Evolutionary conservation across 2,888 invertebrate species (phyloP).

Genomic region (Laspeyria flexula): DNA sequence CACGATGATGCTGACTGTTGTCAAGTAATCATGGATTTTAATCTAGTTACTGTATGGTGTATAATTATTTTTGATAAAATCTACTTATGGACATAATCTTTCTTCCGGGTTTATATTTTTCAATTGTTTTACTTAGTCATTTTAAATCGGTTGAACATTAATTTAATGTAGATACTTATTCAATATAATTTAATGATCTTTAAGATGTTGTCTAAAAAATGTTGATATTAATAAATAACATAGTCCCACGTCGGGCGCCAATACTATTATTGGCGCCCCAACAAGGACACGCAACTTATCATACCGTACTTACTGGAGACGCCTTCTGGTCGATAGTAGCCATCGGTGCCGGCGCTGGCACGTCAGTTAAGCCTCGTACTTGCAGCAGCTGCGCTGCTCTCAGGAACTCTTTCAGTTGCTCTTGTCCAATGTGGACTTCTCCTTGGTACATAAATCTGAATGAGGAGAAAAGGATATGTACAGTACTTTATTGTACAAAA

Average conservation of each 20-base stretch:
- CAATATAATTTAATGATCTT: too few species aligned
- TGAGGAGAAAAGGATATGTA: background rate
- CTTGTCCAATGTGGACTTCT: constrained; percentile 95
- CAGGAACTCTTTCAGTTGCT: constrained; percentile 93
- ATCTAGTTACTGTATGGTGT: too few species aligned
- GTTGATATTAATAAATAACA: background rate
- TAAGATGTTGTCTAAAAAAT: too few species aligned
- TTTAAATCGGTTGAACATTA: too few species aligned
- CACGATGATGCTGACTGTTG: constrained; percentile 77
- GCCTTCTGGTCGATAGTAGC: constrained; percentile 87
- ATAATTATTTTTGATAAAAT: too few species aligned
- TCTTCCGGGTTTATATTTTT: too few species aligned
- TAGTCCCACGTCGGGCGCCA: constrained; percentile 19
- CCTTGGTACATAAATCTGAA: constrained; percentile 96
- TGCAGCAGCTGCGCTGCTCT: constrained; percentile 95
- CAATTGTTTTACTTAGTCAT: too few species aligned
- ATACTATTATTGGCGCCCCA: constrained; percentile 26
- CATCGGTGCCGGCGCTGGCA: constrained; percentile 85
- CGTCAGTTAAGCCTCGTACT: constrained; percentile 94
- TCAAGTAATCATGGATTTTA: too few species aligned
- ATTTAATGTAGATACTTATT: background rate
- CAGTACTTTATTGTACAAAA: background rate
- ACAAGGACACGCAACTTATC: constrained; percentile 2
- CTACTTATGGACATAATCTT: too few species aligned
- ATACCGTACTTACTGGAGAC: constrained; percentile 87